Conservation (phyloP, 2,888 invertebrate genomes). For the Platycheirus rosarum region DNA sequence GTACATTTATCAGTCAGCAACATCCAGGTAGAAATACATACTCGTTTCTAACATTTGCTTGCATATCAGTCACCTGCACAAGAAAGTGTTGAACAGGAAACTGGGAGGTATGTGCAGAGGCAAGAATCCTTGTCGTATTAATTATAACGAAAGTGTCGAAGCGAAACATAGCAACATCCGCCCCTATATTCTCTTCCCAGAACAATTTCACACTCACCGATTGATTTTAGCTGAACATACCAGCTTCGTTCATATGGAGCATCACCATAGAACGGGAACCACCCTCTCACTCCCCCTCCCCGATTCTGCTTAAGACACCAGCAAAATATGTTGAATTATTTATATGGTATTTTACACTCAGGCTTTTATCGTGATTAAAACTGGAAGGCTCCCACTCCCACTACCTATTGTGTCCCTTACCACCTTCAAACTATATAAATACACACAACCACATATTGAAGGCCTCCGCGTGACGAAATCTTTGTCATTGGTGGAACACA, state of each 20-base stretch:
- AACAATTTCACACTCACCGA: slow-evolving; percentile 70
- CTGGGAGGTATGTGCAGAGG: background rate
- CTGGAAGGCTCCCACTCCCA: slow-evolving; percentile 26
- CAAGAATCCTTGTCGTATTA: slow-evolving; percentile 41
- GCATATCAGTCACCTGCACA: slow-evolving; percentile 18
- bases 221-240: slow-evolving; percentile 63
- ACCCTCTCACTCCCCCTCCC: no score
- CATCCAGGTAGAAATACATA: no score
- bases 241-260: no score
- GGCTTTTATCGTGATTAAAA: slow-evolving; percentile 73
- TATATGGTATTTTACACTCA: slow-evolving; percentile 68
- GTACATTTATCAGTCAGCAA: no score
- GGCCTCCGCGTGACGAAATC: slow-evolving; percentile 48
- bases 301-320: slow-evolving; percentile 30
- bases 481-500: slow-evolving; percentile 37
- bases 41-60: slow-evolving; percentile 17
- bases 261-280: no score
- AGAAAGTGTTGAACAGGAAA: background rate
- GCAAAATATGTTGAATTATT: slow-evolving; percentile 70
- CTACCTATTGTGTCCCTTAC: slow-evolving; percentile 16
- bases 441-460: slow-evolving; percentile 4
- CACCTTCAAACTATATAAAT: slow-evolving; percentile 6
- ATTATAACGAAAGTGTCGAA: slow-evolving; percentile 55
- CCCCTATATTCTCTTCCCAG: background rate
- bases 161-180: slow-evolving; percentile 55